Percentiles rank a stretch among this genome's conserved stretches.
These are phyloP conservation scores for Anoplolepis gracilipes DNA, from an alignment of 1,140 invertebrate genomes.

Conservation along the genomic window DNA sequence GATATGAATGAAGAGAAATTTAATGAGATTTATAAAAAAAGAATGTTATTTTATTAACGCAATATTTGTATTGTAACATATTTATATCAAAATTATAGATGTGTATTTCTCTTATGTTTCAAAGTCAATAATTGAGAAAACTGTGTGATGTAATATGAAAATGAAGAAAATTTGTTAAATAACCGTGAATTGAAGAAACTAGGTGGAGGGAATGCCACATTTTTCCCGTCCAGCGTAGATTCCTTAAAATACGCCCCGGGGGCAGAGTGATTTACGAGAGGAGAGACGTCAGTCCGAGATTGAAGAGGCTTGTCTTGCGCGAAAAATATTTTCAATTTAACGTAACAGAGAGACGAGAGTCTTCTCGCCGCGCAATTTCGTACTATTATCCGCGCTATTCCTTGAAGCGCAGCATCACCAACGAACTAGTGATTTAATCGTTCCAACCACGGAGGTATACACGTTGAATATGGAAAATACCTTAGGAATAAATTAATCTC, in stretches of 20 bases:
- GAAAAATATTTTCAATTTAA: constrained; percentile 56
- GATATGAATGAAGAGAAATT: constrained; percentile 5
- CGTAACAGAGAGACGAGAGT: background rate
- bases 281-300: constrained; percentile 28
- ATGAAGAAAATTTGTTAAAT: background rate
- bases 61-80: too few relatives aligned
- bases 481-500: constrained; percentile 64
- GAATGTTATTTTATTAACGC: background rate
- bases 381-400: constrained; percentile 42
- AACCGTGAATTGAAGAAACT: background rate
- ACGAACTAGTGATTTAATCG: constrained; percentile 58
- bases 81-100: background rate
- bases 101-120: background rate
- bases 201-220: background rate
- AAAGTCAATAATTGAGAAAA: background rate
- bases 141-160: background rate
- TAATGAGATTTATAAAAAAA: background rate
- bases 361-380: constrained; percentile 37
- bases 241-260: background rate
- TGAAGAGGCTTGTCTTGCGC: constrained; percentile 38
- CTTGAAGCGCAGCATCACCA: constrained; percentile 28
- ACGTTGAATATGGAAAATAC: constrained; percentile 64
- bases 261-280: constrained; percentile 25
- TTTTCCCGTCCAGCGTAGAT: background rate
- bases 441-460: constrained; percentile 11